Percentiles rank a stretch among this genome's conserved stretches.
Evolutionary conservation across 2,888 invertebrate species (phyloP).

Genomic region (Agrochola circellaris): DNA sequence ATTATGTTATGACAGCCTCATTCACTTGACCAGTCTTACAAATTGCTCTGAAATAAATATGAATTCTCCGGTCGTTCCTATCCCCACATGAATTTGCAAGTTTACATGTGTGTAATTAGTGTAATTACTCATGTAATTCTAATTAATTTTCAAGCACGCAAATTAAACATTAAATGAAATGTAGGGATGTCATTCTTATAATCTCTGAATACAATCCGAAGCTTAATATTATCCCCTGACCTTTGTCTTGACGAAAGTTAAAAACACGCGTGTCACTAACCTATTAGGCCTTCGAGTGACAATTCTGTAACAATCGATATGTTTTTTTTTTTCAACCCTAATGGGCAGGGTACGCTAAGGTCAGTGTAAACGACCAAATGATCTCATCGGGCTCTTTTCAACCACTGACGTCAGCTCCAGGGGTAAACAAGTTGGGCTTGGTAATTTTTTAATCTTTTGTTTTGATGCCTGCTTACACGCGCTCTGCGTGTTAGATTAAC

Average conservation of each 20-base stretch:
- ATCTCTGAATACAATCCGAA: background rate
- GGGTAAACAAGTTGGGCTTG: slow-evolving; percentile 75
- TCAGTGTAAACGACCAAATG: slow-evolving; percentile 74
- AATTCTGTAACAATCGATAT: slow-evolving; percentile 47
- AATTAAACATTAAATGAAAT: background rate
- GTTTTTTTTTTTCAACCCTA: slow-evolving; percentile 66
- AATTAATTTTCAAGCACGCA: background rate
- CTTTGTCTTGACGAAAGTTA: slow-evolving; percentile 30
- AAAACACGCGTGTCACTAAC: slow-evolving; percentile 29
- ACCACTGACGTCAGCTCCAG: slow-evolving; percentile 76
- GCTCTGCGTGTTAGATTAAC: slow-evolving; percentile 63
- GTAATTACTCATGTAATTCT: background rate
- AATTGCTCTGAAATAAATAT: slow-evolving; percentile 19
- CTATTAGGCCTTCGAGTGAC: slow-evolving; percentile 20
- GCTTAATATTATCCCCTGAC: slow-evolving; percentile 21
- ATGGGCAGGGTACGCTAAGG: slow-evolving; percentile 72
- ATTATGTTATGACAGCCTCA: slow-evolving; percentile 27
- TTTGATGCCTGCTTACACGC: slow-evolving; percentile 68
- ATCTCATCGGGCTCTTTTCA: slow-evolving; percentile 76
- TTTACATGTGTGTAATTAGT: background rate
- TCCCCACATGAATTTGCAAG: background rate
- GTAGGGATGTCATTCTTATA: background rate
- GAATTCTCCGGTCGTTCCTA: background rate
- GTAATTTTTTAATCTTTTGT: slow-evolving; percentile 75
- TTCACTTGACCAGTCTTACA: slow-evolving; percentile 4